Percentiles rank a stretch among this genome's conserved stretches.
phyloP scores from a whole-genome alignment of 2,888 invertebrate genomes.

The Phymatocera aterrima region DNA sequence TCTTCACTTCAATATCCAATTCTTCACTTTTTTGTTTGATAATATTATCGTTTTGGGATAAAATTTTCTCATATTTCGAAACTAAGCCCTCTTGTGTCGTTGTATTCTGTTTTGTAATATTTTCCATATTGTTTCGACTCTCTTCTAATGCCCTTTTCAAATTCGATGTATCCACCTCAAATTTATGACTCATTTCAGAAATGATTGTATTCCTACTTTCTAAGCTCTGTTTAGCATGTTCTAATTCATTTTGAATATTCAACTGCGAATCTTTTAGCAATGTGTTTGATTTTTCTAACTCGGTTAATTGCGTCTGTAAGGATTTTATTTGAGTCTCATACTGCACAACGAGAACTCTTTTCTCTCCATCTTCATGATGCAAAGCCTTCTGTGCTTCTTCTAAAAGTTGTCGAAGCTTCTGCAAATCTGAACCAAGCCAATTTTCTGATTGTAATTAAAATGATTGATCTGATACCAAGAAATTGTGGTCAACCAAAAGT shows the following conservation, averaged over 20 bases:
- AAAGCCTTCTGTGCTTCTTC: conserved; percentile 69
- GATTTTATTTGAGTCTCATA: conserved; percentile 67
- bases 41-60: conserved; percentile 77
- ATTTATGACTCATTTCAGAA: conserved; percentile 70
- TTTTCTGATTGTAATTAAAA: background rate
- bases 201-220: conserved; percentile 69
- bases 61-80: conserved; percentile 75
- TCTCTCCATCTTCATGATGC: conserved; percentile 68
- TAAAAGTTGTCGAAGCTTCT: conserved; percentile 65
- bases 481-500: conserved; percentile 19
- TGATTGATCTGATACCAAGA: conserved; percentile 30
- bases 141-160: conserved; percentile 66
- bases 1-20: conserved; percentile 57
- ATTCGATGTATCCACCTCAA: conserved; percentile 58
- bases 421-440: conserved; percentile 58
- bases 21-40: conserved; percentile 59
- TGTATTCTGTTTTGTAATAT: conserved; percentile 72
- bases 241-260: conserved; percentile 69
- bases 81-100: conserved; percentile 75
- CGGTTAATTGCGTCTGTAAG: conserved; percentile 60
- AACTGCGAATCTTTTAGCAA: conserved; percentile 59
- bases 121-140: conserved; percentile 65
- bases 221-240: conserved; percentile 66
- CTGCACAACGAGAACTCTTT: conserved; percentile 66
- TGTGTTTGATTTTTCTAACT: conserved; percentile 61